Conservation (phyloP, 1,140 invertebrate genomes). For the Drosophila rhopaloa region DNA sequence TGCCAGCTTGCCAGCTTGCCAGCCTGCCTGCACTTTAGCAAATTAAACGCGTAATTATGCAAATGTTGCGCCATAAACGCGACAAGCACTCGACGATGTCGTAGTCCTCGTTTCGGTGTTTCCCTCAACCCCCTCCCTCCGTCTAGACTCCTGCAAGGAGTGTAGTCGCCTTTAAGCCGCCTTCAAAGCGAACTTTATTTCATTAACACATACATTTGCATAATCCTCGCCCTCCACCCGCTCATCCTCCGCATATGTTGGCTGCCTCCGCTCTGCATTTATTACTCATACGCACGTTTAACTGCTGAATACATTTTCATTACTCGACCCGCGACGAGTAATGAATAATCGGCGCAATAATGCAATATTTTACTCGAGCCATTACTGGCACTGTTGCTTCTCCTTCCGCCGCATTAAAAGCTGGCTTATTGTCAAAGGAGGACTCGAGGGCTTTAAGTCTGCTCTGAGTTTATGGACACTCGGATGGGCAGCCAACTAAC, state of each 20-base stretch:
- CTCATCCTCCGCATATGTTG: constrained; percentile 22
- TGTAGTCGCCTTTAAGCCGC: constrained; percentile 59
- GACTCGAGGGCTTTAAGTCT: constrained; percentile 9
- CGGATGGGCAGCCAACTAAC: constrained; percentile 2
- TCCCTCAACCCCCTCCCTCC: neutral
- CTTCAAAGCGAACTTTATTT: constrained; percentile 80
- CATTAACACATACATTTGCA: constrained; percentile 78
- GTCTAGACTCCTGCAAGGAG: neutral
- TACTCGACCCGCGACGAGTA: constrained; percentile 64
- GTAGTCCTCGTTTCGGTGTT: constrained; percentile 39
- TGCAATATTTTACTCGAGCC: constrained; percentile 46
- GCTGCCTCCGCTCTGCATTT: constrained; percentile 58
- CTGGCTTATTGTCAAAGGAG: constrained; percentile 19
- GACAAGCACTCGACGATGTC: constrained; percentile 68
- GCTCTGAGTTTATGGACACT: constrained; percentile 12
- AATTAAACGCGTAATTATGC: constrained; percentile 83
- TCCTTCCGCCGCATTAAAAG: constrained; percentile 20
- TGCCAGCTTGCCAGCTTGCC: constrained; percentile 25
- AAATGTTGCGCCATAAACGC: constrained; percentile 75
- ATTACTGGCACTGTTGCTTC: constrained; percentile 18
- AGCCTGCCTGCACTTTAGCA: constrained; percentile 68
- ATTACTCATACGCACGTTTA: constrained; percentile 80
- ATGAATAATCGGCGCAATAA: constrained; percentile 74
- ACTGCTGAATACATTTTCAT: constrained; percentile 81
- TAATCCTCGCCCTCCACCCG: constrained; percentile 49